These are phyloP conservation scores for Alca torda DNA, from an alignment of 2,797 vertebrate species.

Conservation along the genomic window DNA sequence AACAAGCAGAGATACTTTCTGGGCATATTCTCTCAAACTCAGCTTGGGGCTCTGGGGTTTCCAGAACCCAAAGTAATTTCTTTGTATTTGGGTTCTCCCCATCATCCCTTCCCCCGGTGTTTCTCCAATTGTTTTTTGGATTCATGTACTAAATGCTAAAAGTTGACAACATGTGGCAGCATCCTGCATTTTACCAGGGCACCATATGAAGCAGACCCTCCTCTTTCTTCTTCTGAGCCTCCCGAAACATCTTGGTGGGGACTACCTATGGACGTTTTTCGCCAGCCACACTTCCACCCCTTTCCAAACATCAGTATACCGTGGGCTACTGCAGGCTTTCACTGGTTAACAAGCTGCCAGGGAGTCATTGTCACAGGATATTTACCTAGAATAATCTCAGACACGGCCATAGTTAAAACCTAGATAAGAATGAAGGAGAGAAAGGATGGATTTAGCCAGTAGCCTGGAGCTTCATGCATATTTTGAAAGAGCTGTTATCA, in stretches of 20 bases:
- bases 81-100: not conserved
- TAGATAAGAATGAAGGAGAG: not conserved
- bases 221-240: not conserved
- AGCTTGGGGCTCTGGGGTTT: not conserved
- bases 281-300: not conserved
- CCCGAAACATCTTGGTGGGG: not conserved
- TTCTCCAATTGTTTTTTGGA: not conserved
- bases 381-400: not conserved
- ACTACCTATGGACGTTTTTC: not conserved
- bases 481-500: not conserved
- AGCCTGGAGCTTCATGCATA: not conserved
- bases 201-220: not conserved
- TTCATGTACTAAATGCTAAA: not conserved
- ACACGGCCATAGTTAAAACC: not conserved
- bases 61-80: not conserved
- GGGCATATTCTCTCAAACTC: not conserved
- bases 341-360: not conserved
- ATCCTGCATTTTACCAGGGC: not conserved
- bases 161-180: not conserved
- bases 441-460: not conserved
- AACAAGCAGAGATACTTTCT: not conserved
- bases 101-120: not conserved
- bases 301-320: not conserved
- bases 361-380: not conserved
- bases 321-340: not conserved